These are phyloP conservation scores for Halcyon smyrnensis DNA, from an alignment of 2,797 vertebrate genomes.

Conservation along the genomic window DNA sequence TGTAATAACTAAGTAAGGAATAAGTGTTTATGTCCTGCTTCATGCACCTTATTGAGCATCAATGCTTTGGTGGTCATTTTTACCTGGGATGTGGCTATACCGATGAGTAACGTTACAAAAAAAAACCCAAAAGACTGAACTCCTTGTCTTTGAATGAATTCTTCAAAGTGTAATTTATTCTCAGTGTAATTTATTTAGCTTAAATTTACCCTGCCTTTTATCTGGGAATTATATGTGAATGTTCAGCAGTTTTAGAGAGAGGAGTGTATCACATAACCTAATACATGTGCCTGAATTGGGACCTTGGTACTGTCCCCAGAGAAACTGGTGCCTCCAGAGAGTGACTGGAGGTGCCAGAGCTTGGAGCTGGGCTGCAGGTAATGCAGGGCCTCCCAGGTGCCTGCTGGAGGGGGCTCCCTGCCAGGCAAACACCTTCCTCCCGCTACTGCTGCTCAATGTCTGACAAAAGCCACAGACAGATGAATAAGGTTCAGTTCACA, in stretches of 20 bases:
- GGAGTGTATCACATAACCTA: neutral
- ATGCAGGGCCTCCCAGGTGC: neutral
- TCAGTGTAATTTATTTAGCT: neutral
- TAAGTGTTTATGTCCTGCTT: neutral
- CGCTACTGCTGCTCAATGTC: neutral
- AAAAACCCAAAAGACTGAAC: neutral
- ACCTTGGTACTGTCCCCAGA: neutral
- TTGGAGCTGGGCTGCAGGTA: neutral
- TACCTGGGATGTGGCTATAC: neutral
- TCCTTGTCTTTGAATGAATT: neutral
- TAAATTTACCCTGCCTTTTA: neutral
- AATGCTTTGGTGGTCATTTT: neutral
- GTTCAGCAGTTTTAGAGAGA: neutral
- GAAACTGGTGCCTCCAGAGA: neutral
- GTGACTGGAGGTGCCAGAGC: neutral
- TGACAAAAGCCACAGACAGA: neutral
- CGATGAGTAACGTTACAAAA: neutral
- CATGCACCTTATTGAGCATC: neutral
- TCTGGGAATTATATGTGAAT: neutral
- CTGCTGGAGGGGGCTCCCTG: neutral
- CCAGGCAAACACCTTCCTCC: neutral
- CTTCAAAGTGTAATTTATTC: neutral
- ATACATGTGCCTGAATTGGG: neutral
- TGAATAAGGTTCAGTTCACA: neutral
- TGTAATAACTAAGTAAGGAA: neutral